Evolutionary conservation across 2,113 vertebrate species (phyloP), one percentile per base, ranked within the genome.

Genomic region (Aviceda subcristata): DNA sequence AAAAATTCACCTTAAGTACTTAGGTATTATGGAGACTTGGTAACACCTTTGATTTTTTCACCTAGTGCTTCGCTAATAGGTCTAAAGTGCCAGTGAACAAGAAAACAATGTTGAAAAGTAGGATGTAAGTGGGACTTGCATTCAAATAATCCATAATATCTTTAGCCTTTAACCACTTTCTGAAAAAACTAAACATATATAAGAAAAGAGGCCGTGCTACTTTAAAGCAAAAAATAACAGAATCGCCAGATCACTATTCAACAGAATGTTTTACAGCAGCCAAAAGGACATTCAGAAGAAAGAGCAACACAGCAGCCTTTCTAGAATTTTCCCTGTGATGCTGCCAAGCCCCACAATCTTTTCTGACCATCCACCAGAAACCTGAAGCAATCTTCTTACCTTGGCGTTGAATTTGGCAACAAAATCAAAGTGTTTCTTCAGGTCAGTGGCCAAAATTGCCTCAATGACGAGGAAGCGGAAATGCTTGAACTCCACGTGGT

Each of bases 381-480:
- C 19, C 6, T 6, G 10, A 84, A 56, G 4, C 6, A 10, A 78
- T 87, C 69, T 88, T 68, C 29, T 98, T 98, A 99, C 99, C 99
- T 99, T 99, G 92, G 99, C 98, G 22, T 99, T 99, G 96, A 99
- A 99, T 94, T 98, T 99, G 51, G 99, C 99, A 23, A 99, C 98
- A 20, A 99, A 99, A 97, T 99, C 99, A 63, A 99, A 99, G 98
- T 99, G 99, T 97, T 99, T 99, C 98, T 99, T 99, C 72, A 99
- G 98, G 95, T 99, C 99, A 6, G 99, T 99, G 91, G 99, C 99
- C 91, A 99, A 98, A 88, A 99, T 99, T 63, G 99, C 99, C 98
- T 99, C 99, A 13, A 99, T 99, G 92, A 99, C 99, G 43, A 99
- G 98, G 97, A 99, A 99, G 56, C 99, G 99, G 94, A 99, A 99